Base-by-base conservation (phyloP, 2,113 vertebrate species). In the Sinocyclocheilus grahami region DNA sequence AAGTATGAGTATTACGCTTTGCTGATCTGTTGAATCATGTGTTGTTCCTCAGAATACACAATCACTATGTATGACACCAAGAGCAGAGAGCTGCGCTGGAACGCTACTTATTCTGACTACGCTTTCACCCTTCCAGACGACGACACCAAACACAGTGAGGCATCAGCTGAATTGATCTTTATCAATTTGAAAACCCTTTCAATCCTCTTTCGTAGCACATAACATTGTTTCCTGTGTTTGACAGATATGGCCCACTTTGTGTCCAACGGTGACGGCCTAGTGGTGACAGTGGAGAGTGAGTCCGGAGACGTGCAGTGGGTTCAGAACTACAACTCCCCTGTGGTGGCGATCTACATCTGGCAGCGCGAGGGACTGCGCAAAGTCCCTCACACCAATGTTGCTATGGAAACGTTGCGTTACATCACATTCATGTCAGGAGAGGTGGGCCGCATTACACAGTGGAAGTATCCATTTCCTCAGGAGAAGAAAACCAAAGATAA, bases 41-140 rank as follows among this genome's bases (percentile, higher is more conserved):
- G 78, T 16, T 92, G 75, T 90, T 90, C 80, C 82, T 13, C 87
- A 99, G 98, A 99, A 85, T 99, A 99, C 82, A 99, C 98, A 7
- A 99, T 99, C 93, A 99, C 98, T 55, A 99, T 99, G 97, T 99
- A 97, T 3, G 98, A 99, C 95, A 99, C 97, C 86, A 99, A 99
- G 90, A 98, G 95, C 91, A 95, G 97, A 46, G 97, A 99, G 92
- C 93, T 99, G 86, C 96, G 97, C 39, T 99, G 98, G 98, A 99
- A 99, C 33, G 98, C 98, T 90, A 99, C 98, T 65, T 99, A 99
- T 86, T 98, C 97, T 0, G 97, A 99, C 92, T 99, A 99, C 5
- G 98, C 98, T 58, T 97, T 97, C 85, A 96, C 97, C 0, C 91
- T 98, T 83, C 97, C 97, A 0, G 97, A 99, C 48, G 96, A 98